phyloP scores from a whole-genome alignment of 2,888 invertebrate genomes.

The Eilema depressum region DNA sequence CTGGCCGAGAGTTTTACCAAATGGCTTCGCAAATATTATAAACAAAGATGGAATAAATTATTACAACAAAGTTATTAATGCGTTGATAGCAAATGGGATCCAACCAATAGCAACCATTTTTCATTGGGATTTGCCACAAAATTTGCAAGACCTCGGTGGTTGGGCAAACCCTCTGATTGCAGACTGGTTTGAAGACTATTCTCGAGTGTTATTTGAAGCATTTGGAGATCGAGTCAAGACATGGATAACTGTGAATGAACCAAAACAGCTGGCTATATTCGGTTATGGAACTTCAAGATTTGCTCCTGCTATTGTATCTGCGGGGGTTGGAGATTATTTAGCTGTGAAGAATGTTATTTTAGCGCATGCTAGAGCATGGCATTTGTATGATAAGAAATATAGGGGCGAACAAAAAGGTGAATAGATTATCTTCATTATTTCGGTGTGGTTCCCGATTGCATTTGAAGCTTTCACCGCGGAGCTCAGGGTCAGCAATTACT shows the following conservation, averaged over 20 bases:
- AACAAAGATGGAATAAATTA: constrained; percentile 88
- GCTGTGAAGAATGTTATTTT: constrained; percentile 80
- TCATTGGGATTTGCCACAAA: constrained; percentile 86
- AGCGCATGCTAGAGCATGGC: constrained; percentile 87
- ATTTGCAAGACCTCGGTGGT: constrained; percentile 86
- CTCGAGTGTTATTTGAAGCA: constrained; percentile 71
- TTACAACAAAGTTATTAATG: constrained; percentile 89
- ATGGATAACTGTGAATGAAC: constrained; percentile 89
- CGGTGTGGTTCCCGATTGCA: background rate
- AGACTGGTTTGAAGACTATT: constrained; percentile 83
- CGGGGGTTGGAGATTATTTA: constrained; percentile 84
- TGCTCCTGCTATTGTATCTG: constrained; percentile 72
- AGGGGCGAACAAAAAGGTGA: constrained; percentile 65
- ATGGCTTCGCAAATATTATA: constrained; percentile 81
- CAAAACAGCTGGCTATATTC: constrained; percentile 69
- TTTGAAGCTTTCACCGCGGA: no score
- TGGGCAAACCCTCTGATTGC: constrained; percentile 80
- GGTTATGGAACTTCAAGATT: constrained; percentile 78
- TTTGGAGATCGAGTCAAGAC: constrained; percentile 84
- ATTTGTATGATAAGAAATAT: constrained; percentile 75
- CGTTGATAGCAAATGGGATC: constrained; percentile 86
- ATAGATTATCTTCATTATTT: background rate
- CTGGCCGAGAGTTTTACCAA: constrained; percentile 89
- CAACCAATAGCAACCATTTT: constrained; percentile 87
- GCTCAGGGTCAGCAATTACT: no score